A percentile compares a stretch with the other conserved stretches of the same genome.
phyloP scores from a whole-genome alignment of 2,797 vertebrate genomes.

The Urosaurus nigricauda region DNA sequence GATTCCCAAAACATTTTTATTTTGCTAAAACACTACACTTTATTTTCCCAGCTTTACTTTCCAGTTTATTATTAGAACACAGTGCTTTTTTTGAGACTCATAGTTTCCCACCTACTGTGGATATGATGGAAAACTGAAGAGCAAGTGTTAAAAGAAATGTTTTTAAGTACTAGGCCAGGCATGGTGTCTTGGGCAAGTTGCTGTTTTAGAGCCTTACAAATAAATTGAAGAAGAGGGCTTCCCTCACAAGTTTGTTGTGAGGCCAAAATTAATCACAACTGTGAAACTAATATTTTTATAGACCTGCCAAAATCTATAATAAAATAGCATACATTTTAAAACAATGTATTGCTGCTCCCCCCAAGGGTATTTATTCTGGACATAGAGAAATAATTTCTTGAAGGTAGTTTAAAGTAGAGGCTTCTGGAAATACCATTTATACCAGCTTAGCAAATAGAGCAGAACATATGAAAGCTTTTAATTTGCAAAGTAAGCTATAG shows the following conservation, averaged over 20 bases:
- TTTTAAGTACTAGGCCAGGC: not conserved
- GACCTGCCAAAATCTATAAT: not conserved
- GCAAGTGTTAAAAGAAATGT: not conserved
- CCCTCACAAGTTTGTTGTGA: not conserved
- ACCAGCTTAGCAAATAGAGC: not conserved
- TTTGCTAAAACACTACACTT: not conserved
- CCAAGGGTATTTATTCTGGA: not conserved
- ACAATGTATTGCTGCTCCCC: no score
- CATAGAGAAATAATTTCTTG: not conserved
- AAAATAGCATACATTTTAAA: not conserved
- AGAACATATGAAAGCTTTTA: not conserved
- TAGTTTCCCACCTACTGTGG: not conserved
- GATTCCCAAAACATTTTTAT: not conserved
- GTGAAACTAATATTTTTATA: not conserved
- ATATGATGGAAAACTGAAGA: not conserved
- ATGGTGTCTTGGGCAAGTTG: not conserved
- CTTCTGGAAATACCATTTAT: not conserved
- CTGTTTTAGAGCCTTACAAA: not conserved
- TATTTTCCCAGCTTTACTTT: not conserved
- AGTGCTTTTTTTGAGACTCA: not conserved
- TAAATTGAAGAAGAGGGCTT: not conserved
- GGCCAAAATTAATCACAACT: not conserved
- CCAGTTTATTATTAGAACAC: not conserved
- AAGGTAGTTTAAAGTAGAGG: not conserved
- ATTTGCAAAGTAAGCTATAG: not conserved